Base-by-base conservation (phyloP, 2,888 invertebrate species). In the Cheiracanthium punctorium region DNA sequence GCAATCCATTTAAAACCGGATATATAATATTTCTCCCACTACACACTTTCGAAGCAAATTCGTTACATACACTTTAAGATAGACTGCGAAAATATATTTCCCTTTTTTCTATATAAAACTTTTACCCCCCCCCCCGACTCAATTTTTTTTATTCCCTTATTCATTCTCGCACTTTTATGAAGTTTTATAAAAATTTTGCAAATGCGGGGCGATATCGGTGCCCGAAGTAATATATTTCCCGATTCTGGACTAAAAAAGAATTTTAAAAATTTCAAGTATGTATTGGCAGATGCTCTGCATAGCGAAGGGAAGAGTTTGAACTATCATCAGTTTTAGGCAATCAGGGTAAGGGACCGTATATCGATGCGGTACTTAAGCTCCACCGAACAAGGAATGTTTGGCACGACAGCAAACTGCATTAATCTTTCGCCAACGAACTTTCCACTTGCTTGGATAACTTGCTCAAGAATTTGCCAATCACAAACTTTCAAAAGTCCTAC, bases 401-500 rank as follows among this genome's bases (percentile, higher is more conserved):
- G 79, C 73, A 79, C 72, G 80, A 69, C 65, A 64, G 75, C 24
- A 76, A 74, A 69, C 79, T 84, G 64, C 85, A 86, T 86, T 86
- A 86, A 86, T 86, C 85, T 86, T 86, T 64, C 48, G 41, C 52
- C 85, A 85, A 85, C 85, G 85, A 85, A 86, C 84, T 85, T 84
- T 80, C 84, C 84, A 80, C 72, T 80, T 71, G 75, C 85, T 43
- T 75, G 71, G 85, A 80, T 85, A 85, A 85, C 85, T 86, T 80
- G 80, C 85, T 71, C 75, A 86, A 86, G 85, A 86, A 86, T 86
- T 86, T 80, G 76, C 85, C 85, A 86, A 86, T 86, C 85, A 86
- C 43, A 80, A 86, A 80, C 85, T 86, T 80, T 72, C 84, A 74
- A 74, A 76, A 74, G 48, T 82, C 76, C 71, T 73, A 69, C 70